Base-by-base conservation (phyloP, 2,797 vertebrate species). In the Bufotes viridis region DNA sequence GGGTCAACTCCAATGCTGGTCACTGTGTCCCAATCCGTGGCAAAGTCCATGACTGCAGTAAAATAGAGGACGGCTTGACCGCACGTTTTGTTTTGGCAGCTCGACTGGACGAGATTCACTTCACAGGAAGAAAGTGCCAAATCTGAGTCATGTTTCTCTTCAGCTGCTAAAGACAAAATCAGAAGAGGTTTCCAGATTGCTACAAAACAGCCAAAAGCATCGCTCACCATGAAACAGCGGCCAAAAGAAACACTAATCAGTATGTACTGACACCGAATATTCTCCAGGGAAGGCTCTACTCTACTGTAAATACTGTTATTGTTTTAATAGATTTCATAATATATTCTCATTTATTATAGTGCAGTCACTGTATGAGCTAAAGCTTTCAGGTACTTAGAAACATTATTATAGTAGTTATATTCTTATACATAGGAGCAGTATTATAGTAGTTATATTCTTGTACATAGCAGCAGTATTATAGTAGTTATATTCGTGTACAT, bases 101-200 rank as follows among this genome's bases (percentile, higher is more conserved):
- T 72, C 11, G 88, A 76, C 12, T 90, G 90, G 82, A 91, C 85
- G 90, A 99, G 94, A 81, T 96, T 94, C 93, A 96, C 94, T 0
- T 87, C 93, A 84, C 97, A 99, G 86, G 96, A 96, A 76, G 98
- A 97, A 90, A 98, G 93, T 11, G 93, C 95, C 93, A 98, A 86
- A 90, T 98, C 97, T 88, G 95, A 92, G 70, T 94, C 94, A 82
- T 93, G 72, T 0, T 91, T 87, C 22, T 91, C 93, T 79, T 94
- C 91, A 88, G 93, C 97, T 98, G 92, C 92, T 84, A 29, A 88
- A 91, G 89, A 91, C 51, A 89, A 42, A 87, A 34, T 14, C 29
- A 80, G 34, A 34, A 3, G 78, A 74, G n/a, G 26, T 57, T 58
- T 58, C 29, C 29, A 34, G 29, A 34, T 34, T 34, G 29, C 29